Evolutionary conservation across 2,797 vertebrate genomes (phyloP), one percentile per base, ranked within the genome.

Genomic region (Coregonus ussuriensis): DNA sequence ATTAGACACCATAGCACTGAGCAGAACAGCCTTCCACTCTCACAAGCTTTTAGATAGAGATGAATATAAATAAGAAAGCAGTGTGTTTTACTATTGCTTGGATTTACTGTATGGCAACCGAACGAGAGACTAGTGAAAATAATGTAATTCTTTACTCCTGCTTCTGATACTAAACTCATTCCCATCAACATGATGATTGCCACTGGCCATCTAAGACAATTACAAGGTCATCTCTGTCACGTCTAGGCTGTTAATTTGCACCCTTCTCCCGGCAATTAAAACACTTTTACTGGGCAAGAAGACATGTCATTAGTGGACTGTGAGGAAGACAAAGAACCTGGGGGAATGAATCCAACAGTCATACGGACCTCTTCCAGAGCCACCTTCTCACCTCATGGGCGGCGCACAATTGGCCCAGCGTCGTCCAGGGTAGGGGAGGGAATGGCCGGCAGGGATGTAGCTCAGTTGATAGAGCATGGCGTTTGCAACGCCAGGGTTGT

Each of bases 221-320:
- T 68, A 16, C 66, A 68, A 35, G 66, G 66, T 68, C 31, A 68
- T 63, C 59, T 21, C 59, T 63, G 59, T 29, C 59, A 63, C 21
- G 9, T 63, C 25, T 63, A 25, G 6, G 5, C 18, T 21, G 59
- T n/a, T 63, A 25, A 63, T 67, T 67, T 67, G 65, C 29, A 15
- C 4, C 31, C 15, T 35, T 68, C 31, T 33, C 6, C 33, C 31
- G 3, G 33, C 29, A 16, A 68, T 68, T 35, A 68, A 68, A 68
- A 68, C 65, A 35, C 59, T 5, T 18, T 31, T 5, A 18, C 65
- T 15, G 65, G 65, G 59, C 59, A 62, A 62, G 11, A 62, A n/a
- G 59, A 62, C 21, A 13, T 63, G 59, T 63, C 59, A 63, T 63
- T 63, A 63, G 59, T 63, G 31, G 31, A 33, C 65, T 14, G 16